Evolutionary conservation across 1,140 invertebrate genomes (phyloP).

Genomic region (Alviniconcha marisindica): DNA sequence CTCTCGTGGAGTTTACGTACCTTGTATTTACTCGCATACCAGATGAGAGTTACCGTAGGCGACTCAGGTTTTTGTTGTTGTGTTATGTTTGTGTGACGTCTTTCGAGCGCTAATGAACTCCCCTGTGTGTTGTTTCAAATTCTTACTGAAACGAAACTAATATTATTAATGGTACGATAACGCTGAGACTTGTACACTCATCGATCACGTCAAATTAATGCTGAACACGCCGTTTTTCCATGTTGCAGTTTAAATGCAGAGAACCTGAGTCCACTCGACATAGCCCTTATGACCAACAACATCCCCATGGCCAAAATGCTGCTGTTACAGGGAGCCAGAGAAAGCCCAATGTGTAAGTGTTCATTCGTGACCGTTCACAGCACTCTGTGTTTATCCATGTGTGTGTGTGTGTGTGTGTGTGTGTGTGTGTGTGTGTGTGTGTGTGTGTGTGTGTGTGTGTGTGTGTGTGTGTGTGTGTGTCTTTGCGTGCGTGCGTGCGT

Average conservation of each 20-base stretch:
- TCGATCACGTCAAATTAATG: too few species aligned
- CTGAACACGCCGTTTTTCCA: slow-evolving; percentile 32
- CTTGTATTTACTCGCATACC: too few species aligned
- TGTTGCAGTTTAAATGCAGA: slow-evolving; percentile 85
- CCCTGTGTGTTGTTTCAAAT: too few species aligned
- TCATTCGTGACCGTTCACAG: too few species aligned
- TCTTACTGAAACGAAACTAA: too few species aligned
- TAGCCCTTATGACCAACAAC: slow-evolving; percentile 93
- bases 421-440: neutral
- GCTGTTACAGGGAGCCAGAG: slow-evolving; percentile 90
- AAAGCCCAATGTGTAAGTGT: slow-evolving; percentile 90
- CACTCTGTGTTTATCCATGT: neutral
- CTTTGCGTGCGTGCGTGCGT: neutral
- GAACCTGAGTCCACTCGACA: slow-evolving; percentile 91
- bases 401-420: slow-evolving; percentile 17
- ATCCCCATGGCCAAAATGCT: slow-evolving; percentile 91
- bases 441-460: neutral
- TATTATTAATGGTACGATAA: too few species aligned
- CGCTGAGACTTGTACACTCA: too few species aligned
- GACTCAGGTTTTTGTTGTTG: too few species aligned
- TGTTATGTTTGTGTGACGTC: too few species aligned
- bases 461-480: neutral
- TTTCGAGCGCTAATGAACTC: too few species aligned
- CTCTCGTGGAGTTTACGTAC: too few species aligned
- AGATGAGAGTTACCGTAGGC: too few species aligned